Conservation (phyloP, 1,140 invertebrate species). For the Hyphantria cunea region DNA sequence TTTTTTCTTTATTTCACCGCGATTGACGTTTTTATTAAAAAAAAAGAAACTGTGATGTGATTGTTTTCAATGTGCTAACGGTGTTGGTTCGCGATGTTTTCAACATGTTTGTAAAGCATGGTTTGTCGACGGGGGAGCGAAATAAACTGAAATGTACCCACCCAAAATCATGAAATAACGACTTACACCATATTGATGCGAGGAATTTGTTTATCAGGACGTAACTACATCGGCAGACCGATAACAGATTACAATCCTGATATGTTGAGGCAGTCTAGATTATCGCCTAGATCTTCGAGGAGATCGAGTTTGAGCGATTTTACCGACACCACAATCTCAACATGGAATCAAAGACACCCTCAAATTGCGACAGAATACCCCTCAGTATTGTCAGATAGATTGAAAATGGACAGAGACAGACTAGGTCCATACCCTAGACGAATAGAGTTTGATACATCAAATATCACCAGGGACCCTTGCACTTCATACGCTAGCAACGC, state of each 20-base stretch:
- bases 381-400: conserved; percentile 67
- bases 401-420: conserved; percentile 63
- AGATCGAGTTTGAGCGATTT: conserved; percentile 76
- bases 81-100: conserved; percentile 40
- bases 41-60: conserved; percentile 44
- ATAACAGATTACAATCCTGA: conserved; percentile 77
- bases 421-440: conserved; percentile 54
- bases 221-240: conserved; percentile 65
- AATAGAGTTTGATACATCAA: conserved; percentile 69
- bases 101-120: conserved; percentile 45
- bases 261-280: conserved; percentile 55
- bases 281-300: conserved; percentile 72
- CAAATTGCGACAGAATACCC: conserved; percentile 59
- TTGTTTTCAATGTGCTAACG: conserved; percentile 60
- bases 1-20: conserved; percentile 31
- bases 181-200: conserved; percentile 40
- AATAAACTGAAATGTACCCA: conserved; percentile 80
- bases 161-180: conserved; percentile 29
- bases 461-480: conserved; percentile 53
- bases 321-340: conserved; percentile 74
- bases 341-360: conserved; percentile 66
- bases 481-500: conserved; percentile 64
- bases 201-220: conserved; percentile 60
- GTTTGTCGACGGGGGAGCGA: conserved; percentile 42
- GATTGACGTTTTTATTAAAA: conserved; percentile 29